Evolutionary conservation across 1,140 invertebrate genomes (phyloP).

Genomic region (Zophobas atratus): DNA sequence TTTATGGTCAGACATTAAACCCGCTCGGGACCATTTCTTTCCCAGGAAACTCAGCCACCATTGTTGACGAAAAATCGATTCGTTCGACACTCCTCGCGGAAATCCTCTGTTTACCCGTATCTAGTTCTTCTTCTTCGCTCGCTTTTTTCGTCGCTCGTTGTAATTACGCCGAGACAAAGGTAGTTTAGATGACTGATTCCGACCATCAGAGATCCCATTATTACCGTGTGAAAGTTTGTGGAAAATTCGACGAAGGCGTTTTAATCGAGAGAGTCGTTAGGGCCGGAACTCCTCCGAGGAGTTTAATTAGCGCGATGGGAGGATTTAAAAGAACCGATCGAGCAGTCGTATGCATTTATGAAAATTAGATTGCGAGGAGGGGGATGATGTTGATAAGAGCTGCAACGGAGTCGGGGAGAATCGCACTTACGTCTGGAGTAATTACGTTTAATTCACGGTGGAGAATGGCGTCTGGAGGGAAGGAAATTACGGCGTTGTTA

Average conservation of each 20-base stretch:
- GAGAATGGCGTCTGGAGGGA: too few relatives aligned
- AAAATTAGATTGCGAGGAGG: too few relatives aligned
- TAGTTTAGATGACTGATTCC: neutral
- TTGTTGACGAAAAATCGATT: conserved; percentile 23
- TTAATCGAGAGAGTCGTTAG: conserved; percentile 9
- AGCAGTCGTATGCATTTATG: neutral
- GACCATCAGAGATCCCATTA: neutral
- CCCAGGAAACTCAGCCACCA: neutral
- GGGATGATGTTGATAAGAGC: too few relatives aligned
- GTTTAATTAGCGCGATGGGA: conserved; percentile 14
- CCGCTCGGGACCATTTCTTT: conserved; percentile 21
- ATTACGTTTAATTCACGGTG: too few relatives aligned
- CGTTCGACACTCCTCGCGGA: conserved; percentile 14
- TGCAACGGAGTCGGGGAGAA: too few relatives aligned
- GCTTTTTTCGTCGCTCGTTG: neutral
- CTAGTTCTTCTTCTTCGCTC: neutral
- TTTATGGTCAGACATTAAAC: conserved; percentile 33
- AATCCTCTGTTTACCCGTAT: conserved; percentile 7
- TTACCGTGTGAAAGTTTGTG: conserved; percentile 26
- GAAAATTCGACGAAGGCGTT: conserved; percentile 20
- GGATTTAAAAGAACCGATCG: conserved; percentile 15
- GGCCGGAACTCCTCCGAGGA: neutral
- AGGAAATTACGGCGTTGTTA: too few relatives aligned
- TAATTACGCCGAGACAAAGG: conserved; percentile 20
- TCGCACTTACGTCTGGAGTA: too few relatives aligned